Conservation (phyloP, 2,797 vertebrate species). For the Melanogrammus aeglefinus region DNA sequence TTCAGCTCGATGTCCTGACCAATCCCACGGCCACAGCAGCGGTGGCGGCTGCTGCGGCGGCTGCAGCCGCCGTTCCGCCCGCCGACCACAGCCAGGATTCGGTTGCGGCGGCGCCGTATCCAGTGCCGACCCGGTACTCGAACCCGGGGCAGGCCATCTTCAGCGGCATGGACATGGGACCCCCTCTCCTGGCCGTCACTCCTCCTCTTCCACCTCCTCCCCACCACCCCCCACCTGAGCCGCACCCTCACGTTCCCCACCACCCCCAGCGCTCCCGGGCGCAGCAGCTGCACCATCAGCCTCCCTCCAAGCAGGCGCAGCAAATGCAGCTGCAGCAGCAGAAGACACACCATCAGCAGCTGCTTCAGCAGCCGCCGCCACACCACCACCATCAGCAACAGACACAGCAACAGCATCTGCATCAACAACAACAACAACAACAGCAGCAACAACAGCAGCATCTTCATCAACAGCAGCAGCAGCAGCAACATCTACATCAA, state of each 20-base stretch:
- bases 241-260: slow-evolving; percentile 66
- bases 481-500: slow-evolving; percentile 23
- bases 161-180: slow-evolving; percentile 81
- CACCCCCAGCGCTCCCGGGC: slow-evolving; percentile 55
- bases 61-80: slow-evolving; percentile 56
- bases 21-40: slow-evolving; percentile 81
- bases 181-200: slow-evolving; percentile 73
- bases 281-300: slow-evolving; percentile 51
- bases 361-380: slow-evolving; percentile 23
- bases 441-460: slow-evolving; percentile 17
- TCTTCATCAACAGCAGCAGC: slow-evolving; percentile 37
- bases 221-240: slow-evolving; percentile 74
- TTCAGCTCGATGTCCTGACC: slow-evolving; percentile 92
- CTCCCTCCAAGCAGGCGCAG: slow-evolving; percentile 24
- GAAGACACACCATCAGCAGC: slow-evolving; percentile 16
- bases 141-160: slow-evolving; percentile 87
- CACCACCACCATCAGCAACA: slow-evolving; percentile 46
- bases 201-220: slow-evolving; percentile 74
- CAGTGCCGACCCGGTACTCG: slow-evolving; percentile 79
- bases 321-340: slow-evolving; percentile 13
- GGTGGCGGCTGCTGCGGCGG: slow-evolving; percentile 67
- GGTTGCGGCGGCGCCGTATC: slow-evolving; percentile 72
- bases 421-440: slow-evolving; percentile 30
- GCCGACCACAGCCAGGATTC: slow-evolving; percentile 75
- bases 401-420: slow-evolving; percentile 25